These are phyloP conservation scores for Cotesia glomerata DNA, from an alignment of 1,140 invertebrate species.

Conservation along the genomic window DNA sequence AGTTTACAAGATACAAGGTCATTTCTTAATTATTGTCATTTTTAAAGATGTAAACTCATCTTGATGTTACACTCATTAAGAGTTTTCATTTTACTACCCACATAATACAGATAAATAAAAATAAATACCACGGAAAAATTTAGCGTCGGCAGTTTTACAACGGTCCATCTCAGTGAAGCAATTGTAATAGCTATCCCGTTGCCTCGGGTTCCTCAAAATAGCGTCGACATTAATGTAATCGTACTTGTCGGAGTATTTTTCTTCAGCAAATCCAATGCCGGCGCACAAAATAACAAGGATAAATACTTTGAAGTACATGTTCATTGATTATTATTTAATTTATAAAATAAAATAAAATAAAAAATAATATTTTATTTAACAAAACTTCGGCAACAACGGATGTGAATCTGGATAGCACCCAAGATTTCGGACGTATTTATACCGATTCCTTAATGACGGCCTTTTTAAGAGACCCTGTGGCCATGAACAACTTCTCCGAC, in stretches of 20 bases:
- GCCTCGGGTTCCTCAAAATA: slow-evolving; percentile 27
- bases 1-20: no score
- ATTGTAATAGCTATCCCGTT: slow-evolving; percentile 31
- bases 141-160: slow-evolving; percentile 35
- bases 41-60: no score
- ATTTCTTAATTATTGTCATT: no score
- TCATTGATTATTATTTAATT: background rate
- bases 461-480: background rate
- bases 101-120: no score
- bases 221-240: slow-evolving; percentile 35
- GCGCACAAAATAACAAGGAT: background rate
- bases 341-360: no score
- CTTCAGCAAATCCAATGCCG: background rate
- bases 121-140: slow-evolving; percentile 35
- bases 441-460: background rate
- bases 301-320: background rate
- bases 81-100: no score
- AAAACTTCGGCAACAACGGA: background rate
- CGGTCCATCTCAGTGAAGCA: slow-evolving; percentile 29
- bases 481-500: background rate
- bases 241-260: slow-evolving; percentile 36
- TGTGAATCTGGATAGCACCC: background rate
- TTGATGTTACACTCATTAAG: no score
- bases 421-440: slow-evolving; percentile 10
- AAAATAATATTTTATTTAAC: no score